Base-by-base conservation (phyloP, 2,797 vertebrate species). In the Oreochromis mossambicus region DNA sequence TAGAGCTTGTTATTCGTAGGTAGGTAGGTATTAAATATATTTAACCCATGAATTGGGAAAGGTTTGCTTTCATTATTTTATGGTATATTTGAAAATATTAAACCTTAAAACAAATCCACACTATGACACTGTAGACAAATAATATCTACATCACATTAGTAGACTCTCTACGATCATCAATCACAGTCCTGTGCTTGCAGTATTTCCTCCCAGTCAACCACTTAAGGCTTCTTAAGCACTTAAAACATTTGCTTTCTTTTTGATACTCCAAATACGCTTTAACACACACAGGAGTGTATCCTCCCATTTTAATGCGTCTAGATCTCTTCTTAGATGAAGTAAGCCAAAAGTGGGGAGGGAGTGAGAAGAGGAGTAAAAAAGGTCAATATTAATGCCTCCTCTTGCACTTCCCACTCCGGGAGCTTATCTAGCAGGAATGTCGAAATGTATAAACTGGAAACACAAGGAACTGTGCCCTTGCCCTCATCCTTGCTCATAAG, bases 371-470 rank as follows among this genome's bases (percentile, higher is more conserved):
- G 82, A 83, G 80, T 86, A 79, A 80, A 87, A 61, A 77, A 87
- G 86, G 90, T 93, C 81, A 81, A 38, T 77, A 75, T 48, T 89
- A 91, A 93, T 92, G 87, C 68, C 84, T 93, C 63, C 26, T 80
- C 85, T 87, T 86, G 91, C 90, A 92, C 90, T 89, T 94, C 89
- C 90, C 32, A 29, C 90, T 92, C 77, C 61, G 78, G 90, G 77
- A 92, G 91, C 94, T 95, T 94, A 95, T 96, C 92, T 89, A 36
- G 79, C 82, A 92, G 94, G 95, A 95, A 95, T 96, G 94, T 95
- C 92, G 88, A 92, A 95, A 94, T 95, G 93, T 96, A 95, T 96
- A 94, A 95, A 95, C 83, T 95, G 87, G 89, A 94, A 94, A 92
- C 92, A 94, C 87, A 87, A 90, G 89, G 92, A 92, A 84, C 86